phyloP scores from a whole-genome alignment of 2,888 invertebrate species.

The Schizotus pectinicornis region DNA sequence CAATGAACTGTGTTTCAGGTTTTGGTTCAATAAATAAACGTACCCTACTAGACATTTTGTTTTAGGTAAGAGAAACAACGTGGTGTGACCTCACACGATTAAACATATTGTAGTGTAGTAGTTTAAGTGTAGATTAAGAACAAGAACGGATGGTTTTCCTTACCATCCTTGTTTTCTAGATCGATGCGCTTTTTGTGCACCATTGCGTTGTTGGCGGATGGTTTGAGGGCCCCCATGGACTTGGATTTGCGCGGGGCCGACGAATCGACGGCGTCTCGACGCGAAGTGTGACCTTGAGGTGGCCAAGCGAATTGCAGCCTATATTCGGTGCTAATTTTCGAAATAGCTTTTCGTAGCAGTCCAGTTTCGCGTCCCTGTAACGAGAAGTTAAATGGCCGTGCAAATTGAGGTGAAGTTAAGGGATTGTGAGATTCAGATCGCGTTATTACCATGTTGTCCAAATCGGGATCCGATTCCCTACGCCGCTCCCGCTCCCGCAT shows the following conservation, averaged over 20 bases:
- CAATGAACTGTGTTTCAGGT: background rate
- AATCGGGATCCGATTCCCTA: slow-evolving; percentile 58
- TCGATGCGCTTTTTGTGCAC: slow-evolving; percentile 59
- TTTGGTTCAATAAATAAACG: too few relatives aligned
- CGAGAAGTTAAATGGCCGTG: slow-evolving; percentile 34
- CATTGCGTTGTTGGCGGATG: slow-evolving; percentile 58
- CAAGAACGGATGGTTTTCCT: slow-evolving; percentile 25
- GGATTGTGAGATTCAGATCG: slow-evolving; percentile 15
- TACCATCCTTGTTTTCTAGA: slow-evolving; percentile 58
- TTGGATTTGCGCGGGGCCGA: slow-evolving; percentile 82
- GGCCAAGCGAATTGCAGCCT: slow-evolving; percentile 89
- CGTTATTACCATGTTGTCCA: slow-evolving; percentile 55
- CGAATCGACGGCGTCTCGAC: slow-evolving; percentile 58
- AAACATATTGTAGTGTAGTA: slow-evolving; percentile 8
- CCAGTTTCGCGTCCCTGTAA: slow-evolving; percentile 61
- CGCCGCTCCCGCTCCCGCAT: slow-evolving; percentile 53
- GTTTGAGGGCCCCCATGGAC: slow-evolving; percentile 83
- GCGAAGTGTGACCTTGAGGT: slow-evolving; percentile 61
- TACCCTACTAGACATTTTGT: too few relatives aligned
- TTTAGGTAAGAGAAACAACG: slow-evolving; percentile 6
- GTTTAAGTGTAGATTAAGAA: slow-evolving; percentile 19
- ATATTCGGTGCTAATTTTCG: slow-evolving; percentile 84
- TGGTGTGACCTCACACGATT: background rate
- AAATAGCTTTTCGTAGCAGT: slow-evolving; percentile 74
- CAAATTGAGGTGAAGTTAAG: slow-evolving; percentile 13